Evolutionary conservation across 2,797 vertebrate species (phyloP), one percentile per base, ranked within the genome.

Genomic region (Halcyon chelicuti): DNA sequence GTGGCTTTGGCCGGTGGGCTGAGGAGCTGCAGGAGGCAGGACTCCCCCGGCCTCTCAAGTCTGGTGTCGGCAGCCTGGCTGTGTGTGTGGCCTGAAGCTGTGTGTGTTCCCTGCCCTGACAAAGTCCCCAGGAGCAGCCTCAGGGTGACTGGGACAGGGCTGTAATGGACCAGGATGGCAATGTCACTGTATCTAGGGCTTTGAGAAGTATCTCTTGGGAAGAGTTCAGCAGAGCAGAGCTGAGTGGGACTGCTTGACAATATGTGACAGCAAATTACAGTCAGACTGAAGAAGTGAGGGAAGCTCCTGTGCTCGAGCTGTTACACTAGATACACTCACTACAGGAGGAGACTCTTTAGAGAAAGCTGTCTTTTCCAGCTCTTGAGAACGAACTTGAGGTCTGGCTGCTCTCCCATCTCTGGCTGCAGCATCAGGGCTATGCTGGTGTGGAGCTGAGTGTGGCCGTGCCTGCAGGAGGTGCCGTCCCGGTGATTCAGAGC

Each of bases 61-160:
- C 19, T 25, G 3, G 33, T 10, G 10, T 14, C 29, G 23, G 49
- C 82, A 77, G 52, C 83, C 13, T 5, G 63, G 51, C 72, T 70
- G 77, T 5, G n/a, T 8, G 23, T 40, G 68, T 71, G 76, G 14
- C 61, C 70, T 62, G 46, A 25, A 57, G 86, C 77, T 46, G 31
- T 10, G 20, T 47, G 61, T 44, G n/a, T 47, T 44, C 33, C 42
- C 66, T 67, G 78, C 57, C 14, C 4, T 17, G 14, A 0, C 5
- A 0, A 4, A 39, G 6, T 28, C 54, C 37, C 22, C 3, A 5
- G 42, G 76, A 84, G 20, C 0, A 0, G 28, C 40, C 33, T 72
- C 51, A 4, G 60, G 26, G 12, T 42, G 35, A 10, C 23, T n/a
- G 65, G 57, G 33, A 49, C 60, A 58, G 63, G 67, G 31, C 65